These are phyloP conservation scores for Coracias cyanogaster DNA, from an alignment of 2,797 vertebrate genomes.

Conservation along the genomic window DNA sequence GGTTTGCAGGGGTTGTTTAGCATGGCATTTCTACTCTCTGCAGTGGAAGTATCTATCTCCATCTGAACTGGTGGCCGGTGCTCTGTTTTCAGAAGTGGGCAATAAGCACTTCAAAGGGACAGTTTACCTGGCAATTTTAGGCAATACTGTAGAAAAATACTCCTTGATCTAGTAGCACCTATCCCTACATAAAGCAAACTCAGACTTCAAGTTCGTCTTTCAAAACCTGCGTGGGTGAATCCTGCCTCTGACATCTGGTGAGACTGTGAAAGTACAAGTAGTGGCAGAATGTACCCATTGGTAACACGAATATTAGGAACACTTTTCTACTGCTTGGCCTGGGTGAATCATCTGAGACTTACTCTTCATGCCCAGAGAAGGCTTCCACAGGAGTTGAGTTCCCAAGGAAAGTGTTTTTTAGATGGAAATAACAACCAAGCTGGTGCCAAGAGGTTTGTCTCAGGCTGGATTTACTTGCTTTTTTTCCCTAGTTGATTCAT, in stretches of 20 bases:
- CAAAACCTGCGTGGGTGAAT: neutral
- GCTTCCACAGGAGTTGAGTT: accelerated
- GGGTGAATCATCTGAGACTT: neutral
- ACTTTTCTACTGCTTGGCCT: neutral
- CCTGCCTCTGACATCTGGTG: neutral
- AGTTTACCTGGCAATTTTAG: neutral
- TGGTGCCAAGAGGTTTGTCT: neutral
- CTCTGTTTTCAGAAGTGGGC: neutral
- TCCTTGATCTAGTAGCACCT: neutral
- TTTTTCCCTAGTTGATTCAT: neutral
- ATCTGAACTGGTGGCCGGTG: neutral
- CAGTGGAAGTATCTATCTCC: neutral
- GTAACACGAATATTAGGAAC: neutral
- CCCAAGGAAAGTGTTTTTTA: neutral
- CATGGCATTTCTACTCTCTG: accelerated
- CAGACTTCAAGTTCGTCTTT: neutral
- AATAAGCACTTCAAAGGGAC: neutral
- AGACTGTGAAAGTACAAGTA: neutral
- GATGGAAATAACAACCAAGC: neutral
- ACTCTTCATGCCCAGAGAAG: neutral
- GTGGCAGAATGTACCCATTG: neutral
- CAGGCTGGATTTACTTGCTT: neutral
- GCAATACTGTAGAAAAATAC: neutral
- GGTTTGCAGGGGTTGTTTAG: neutral
- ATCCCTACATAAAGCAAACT: neutral